A percentile compares a stretch with the other conserved stretches of the same genome.
Conservation (phyloP, 2,113 vertebrate species). For the Melanerpes formicivorus region DNA sequence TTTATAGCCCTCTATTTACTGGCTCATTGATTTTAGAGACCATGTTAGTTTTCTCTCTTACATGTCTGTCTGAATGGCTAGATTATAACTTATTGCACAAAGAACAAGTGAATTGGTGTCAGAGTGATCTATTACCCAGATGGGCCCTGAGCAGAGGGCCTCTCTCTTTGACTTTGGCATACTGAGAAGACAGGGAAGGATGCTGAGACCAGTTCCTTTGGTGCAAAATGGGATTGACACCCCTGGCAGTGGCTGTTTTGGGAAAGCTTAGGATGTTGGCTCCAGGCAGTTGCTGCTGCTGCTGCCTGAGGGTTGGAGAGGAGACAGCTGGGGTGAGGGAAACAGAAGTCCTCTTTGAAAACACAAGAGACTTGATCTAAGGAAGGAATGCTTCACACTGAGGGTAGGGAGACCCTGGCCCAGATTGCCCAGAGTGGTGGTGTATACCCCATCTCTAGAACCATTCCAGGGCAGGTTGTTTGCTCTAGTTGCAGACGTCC, state of each 20-base stretch:
- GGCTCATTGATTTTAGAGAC: constrained; percentile 66
- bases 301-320: background rate
- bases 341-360: background rate
- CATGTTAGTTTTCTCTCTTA: constrained; percentile 40
- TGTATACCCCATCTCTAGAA: too few relatives aligned
- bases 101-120: background rate
- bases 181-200: background rate
- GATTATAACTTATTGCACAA: background rate
- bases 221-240: background rate
- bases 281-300: background rate
- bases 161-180: background rate
- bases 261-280: background rate
- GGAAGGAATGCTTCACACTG: too few relatives aligned
- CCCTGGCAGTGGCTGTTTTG: background rate
- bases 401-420: too few relatives aligned
- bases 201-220: background rate
- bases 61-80: constrained; percentile 1
- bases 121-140: background rate
- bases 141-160: background rate
- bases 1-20: constrained; percentile 55
- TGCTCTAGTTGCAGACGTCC: too few relatives aligned
- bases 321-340: background rate
- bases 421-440: too few relatives aligned
- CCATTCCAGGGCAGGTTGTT: too few relatives aligned
- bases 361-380: background rate